phyloP scores from a whole-genome alignment of 2,888 invertebrate species.

The Druceiella hillmani region DNA sequence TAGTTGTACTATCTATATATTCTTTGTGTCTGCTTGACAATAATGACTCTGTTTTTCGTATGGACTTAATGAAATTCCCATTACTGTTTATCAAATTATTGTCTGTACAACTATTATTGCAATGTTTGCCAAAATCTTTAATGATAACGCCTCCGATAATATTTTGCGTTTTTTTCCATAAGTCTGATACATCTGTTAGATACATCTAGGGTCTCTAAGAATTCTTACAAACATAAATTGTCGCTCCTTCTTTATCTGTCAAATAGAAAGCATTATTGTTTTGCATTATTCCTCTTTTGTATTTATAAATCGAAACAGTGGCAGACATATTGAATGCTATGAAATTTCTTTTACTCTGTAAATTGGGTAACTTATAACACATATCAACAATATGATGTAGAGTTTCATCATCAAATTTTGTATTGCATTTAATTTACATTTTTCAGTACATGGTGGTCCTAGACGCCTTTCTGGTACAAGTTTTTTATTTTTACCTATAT shows the following conservation, averaged over 20 bases:
- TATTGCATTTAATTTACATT: too few species aligned
- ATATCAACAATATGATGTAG: constrained; percentile 11
- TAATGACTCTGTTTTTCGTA: too few species aligned
- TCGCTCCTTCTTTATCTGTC: constrained; percentile 3
- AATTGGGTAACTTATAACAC: constrained; percentile 13
- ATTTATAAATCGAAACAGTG: constrained; percentile 12
- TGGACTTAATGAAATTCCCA: too few species aligned
- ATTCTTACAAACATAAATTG: constrained; percentile 8
- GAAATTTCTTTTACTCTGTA: constrained; percentile 13
- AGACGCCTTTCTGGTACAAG: constrained; percentile 8
- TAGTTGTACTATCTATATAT: too few species aligned
- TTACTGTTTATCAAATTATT: too few species aligned
- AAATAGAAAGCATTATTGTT: constrained; percentile 7
- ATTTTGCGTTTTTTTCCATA: too few species aligned
- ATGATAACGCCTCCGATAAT: constrained; percentile 10
- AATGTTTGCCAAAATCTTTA: too few species aligned
- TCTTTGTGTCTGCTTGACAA: too few species aligned
- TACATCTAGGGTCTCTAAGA: constrained; percentile 6
- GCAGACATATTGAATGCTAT: constrained; percentile 11
- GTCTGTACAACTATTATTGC: too few species aligned
- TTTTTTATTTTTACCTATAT: too few species aligned
- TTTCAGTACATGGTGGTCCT: too few species aligned
- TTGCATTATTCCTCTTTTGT: constrained; percentile 12
- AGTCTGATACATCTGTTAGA: constrained; percentile 7
- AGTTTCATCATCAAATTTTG: too few species aligned